Base-by-base conservation (phyloP, 2,113 vertebrate species). In the Riparia riparia region DNA sequence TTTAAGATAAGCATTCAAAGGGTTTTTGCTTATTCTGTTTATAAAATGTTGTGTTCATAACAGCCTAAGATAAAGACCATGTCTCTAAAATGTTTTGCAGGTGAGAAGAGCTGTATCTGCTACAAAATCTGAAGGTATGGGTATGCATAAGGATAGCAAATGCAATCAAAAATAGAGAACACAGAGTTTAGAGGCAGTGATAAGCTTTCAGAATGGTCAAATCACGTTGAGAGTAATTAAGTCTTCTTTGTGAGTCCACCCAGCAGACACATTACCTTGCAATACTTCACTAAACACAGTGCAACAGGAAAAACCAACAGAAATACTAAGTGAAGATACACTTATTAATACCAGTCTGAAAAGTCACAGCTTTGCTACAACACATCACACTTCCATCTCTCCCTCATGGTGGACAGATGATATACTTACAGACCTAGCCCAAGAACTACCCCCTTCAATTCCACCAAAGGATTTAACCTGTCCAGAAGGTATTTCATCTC, bases 371-470 rank as follows among this genome's bases (percentile, higher is more conserved):
- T 34, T 8, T 4, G 17, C 29, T 54, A 83, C 37, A 29, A 32
- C 26, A 17, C 1, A 0, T 37, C 68, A 53, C 19, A 10, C 29
- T 39, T 82, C 41, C 25, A 39, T 24, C 34, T 6, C 68, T 49
- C 53, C 50, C 42, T 53, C 54, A 3, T 0, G 5, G 29, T 4
- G 1, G 50, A 31, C 1, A 10, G 15, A 8, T 5, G 5, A 21
- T 10, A 34, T 3, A 17, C 31, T 25, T 32, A 26, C 6, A 54
- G 32, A 31, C 29, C 37, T 18, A 14, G 37, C 28, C 34, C 60
- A 74, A 42, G 60, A 25, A 26, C 19, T 9, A n/a, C 8, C 14
- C 20, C 37, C 34, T 68, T 63, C 32, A 57, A 20, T 10, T 64
- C 49, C 54, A 68, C 45, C 65, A 42, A 60, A 74, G 4, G 47